phyloP scores from a whole-genome alignment of 1,140 invertebrate genomes.

The Orius insidiosus region DNA sequence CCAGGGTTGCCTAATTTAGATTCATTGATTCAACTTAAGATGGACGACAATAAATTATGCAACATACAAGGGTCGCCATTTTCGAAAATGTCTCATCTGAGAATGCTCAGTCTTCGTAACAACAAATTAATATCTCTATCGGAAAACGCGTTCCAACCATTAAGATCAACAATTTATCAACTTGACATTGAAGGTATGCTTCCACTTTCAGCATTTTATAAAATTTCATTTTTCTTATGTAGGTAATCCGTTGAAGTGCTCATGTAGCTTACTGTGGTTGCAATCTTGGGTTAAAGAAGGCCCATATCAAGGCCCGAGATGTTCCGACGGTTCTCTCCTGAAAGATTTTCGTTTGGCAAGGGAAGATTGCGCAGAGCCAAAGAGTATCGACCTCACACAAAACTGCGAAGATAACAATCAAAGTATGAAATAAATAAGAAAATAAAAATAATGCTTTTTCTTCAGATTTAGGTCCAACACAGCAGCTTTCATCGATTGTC shows the following conservation, averaged over 20 bases:
- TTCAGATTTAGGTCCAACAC: conserved; percentile 14
- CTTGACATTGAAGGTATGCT: conserved; percentile 66
- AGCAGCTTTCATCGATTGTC: conserved; percentile 7
- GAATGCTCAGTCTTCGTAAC: conserved; percentile 57
- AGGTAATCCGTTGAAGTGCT: conserved; percentile 68
- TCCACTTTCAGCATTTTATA: background rate
- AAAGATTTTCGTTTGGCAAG: conserved; percentile 43
- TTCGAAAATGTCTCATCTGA: conserved; percentile 58
- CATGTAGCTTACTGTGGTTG: conserved; percentile 62
- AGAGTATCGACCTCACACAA: conserved; percentile 34
- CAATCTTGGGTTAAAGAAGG: conserved; percentile 60
- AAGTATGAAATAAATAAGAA: conserved; percentile 8
- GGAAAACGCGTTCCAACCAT: conserved; percentile 53
- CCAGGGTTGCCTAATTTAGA: conserved; percentile 48
- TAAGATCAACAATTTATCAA: conserved; percentile 61
- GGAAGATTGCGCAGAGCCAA: conserved; percentile 39
- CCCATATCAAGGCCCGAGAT: conserved; percentile 43
- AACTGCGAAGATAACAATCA: conserved; percentile 43
- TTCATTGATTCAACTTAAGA: conserved; percentile 66
- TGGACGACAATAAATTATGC: conserved; percentile 25
- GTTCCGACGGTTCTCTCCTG: conserved; percentile 52
- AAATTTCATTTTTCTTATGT: conserved; percentile 15
- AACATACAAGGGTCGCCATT: conserved; percentile 45
- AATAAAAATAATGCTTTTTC: background rate
- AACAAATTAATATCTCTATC: conserved; percentile 58